These are phyloP conservation scores for Oryctes rhinoceros DNA, from an alignment of 1,140 invertebrate genomes.

Conservation along the genomic window DNA sequence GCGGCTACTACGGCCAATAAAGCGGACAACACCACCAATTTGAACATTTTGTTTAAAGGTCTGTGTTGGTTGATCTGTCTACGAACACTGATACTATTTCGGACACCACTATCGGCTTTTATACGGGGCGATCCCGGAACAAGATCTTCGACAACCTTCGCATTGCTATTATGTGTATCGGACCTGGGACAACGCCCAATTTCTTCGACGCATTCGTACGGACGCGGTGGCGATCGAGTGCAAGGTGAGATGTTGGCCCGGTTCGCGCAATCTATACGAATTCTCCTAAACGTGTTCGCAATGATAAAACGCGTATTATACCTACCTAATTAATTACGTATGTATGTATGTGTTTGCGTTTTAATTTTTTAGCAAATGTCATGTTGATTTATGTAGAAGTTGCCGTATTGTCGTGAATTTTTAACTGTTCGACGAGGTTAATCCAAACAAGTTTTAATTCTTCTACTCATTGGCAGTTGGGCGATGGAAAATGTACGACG, in stretches of 20 bases:
- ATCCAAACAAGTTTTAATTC: not conserved
- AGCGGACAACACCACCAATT: conserved; percentile 68
- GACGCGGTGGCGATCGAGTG: conserved; percentile 23
- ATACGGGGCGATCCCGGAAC: conserved; percentile 31
- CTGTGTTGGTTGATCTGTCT: conserved; percentile 59
- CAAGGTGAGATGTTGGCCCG: conserved; percentile 33
- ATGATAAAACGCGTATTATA: not conserved
- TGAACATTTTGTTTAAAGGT: conserved; percentile 63
- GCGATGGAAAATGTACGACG: not conserved
- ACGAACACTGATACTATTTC: conserved; percentile 38
- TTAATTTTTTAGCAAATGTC: conserved; percentile 12
- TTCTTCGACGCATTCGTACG: conserved; percentile 17
- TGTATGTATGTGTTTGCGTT: not conserved
- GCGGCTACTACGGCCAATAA: conserved; percentile 61
- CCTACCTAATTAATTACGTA: no score
- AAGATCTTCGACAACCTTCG: conserved; percentile 38
- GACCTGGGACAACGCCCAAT: conserved; percentile 38
- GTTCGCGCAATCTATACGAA: not conserved
- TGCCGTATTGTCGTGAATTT: conserved; percentile 7
- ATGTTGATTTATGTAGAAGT: conserved; percentile 14
- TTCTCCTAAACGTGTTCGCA: conserved; percentile 25
- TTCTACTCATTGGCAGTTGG: not conserved
- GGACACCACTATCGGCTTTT: not conserved
- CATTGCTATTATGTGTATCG: conserved; percentile 18
- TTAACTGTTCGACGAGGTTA: conserved; percentile 7